These are phyloP conservation scores for Heliconius sara DNA, from an alignment of 2,888 invertebrate genomes.

Conservation along the genomic window DNA sequence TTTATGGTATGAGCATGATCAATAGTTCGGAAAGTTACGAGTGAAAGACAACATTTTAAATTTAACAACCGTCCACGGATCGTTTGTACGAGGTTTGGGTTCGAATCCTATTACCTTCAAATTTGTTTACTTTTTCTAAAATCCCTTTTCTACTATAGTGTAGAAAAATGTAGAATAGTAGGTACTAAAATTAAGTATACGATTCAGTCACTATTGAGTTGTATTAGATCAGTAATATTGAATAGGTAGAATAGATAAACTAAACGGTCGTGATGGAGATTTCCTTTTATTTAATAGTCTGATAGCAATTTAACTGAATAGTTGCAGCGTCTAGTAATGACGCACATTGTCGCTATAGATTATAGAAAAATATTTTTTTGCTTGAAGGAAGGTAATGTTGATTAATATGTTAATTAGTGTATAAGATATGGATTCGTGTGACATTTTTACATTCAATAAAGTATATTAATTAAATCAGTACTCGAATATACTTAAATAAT, in stretches of 20 bases:
- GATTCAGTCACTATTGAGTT: not conserved
- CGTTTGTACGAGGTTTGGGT: not conserved
- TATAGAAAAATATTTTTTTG: no score
- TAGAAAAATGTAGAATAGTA: not conserved
- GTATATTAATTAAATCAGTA: no score
- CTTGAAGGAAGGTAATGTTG: no score
- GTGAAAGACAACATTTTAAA: not conserved
- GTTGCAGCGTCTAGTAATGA: slow-evolving; percentile 5
- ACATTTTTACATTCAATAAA: no score
- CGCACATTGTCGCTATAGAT: no score
- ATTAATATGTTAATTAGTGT: no score
- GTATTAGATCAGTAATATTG: not conserved
- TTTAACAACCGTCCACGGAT: not conserved
- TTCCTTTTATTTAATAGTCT: slow-evolving; percentile 23
- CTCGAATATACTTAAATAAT: no score
- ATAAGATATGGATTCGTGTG: no score
- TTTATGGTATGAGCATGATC: no score
- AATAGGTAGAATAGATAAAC: slow-evolving; percentile 8
- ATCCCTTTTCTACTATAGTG: not conserved
- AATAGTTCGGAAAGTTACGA: not conserved
- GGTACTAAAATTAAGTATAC: not conserved
- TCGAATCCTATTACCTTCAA: not conserved
- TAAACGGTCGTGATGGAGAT: slow-evolving; percentile 14
- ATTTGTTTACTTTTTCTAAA: not conserved
- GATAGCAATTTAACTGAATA: slow-evolving; percentile 6